These are phyloP conservation scores for Tapera naevia DNA, from an alignment of 2,797 vertebrate genomes.

Conservation along the genomic window DNA sequence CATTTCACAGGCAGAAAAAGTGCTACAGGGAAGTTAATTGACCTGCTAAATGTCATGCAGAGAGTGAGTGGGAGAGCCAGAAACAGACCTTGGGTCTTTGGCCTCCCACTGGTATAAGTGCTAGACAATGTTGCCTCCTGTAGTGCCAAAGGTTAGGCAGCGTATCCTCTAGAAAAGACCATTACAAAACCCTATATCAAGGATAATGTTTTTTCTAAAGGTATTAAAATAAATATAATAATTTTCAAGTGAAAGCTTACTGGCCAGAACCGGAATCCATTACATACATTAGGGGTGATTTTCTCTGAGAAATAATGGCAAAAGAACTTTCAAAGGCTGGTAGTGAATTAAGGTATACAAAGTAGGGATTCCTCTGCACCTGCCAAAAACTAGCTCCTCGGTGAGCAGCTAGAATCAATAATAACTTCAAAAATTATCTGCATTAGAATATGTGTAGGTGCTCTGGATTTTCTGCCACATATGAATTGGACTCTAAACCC, in stretches of 20 bases:
- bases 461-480: background rate
- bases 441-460: background rate
- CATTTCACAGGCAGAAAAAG: background rate
- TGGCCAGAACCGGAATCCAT: background rate
- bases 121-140: background rate
- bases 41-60: background rate
- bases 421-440: background rate
- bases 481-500: background rate
- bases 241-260: background rate
- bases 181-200: background rate
- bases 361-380: background rate
- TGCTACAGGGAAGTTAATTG: slow-evolving; percentile 15
- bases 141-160: background rate
- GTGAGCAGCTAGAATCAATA: background rate
- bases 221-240: background rate
- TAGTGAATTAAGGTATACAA: background rate
- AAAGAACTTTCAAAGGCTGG: background rate
- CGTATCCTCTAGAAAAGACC: background rate
- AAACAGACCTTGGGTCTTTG: background rate
- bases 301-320: background rate
- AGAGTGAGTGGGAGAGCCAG: slow-evolving; percentile 7
- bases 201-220: background rate
- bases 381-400: background rate
- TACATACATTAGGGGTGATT: background rate
- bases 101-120: background rate